Evolutionary conservation across 2,888 invertebrate species (phyloP), one percentile per base, ranked within the genome.

Genomic region (Apomyelois bistriatella): DNA sequence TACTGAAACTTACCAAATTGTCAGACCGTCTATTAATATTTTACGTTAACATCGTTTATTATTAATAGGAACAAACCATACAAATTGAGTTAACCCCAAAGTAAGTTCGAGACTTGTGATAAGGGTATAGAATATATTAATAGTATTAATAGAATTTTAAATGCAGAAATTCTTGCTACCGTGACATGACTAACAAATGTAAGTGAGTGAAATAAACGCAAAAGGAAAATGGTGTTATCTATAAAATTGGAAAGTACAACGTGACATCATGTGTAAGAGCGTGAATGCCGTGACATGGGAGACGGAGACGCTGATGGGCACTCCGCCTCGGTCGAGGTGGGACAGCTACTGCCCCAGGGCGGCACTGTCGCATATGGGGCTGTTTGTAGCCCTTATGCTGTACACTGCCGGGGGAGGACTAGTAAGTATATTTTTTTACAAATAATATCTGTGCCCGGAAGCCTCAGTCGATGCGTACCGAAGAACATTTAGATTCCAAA

Each of bases 371-470:
- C 96, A 96, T 67, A 86, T 94, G 51, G 95, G 95, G 43, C 87
- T 96, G 58, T 90, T 96, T 58, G 91, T 95, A 47, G 93, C 95
- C 0, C 90, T 96, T 52, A 95, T 95, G 92, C 85, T 94, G 54
- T 96, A 96, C 71, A 95, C 95, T 0, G 94, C 93, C 30, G 93
- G 94, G 48, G 96, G 96, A 52, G 96, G 96, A 63, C 82, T 95
- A 93, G 96, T 96, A 87, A 92, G 94, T 61, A 53, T 16, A 12
- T 12, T 4, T n/a, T 36, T n/a, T 22, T 2, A 22, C 3, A 22
- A 22, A 22, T 5, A 22, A 22, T n/a, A n/a, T n/a, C n/a, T n/a
- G n/a, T n/a, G n/a, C n/a, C n/a, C n/a, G n/a, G n/a, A n/a, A n/a
- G n/a, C n/a, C n/a, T n/a, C n/a, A n/a, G n/a, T n/a, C n/a, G n/a